These are phyloP conservation scores for Chaetodon trifasciatus DNA, from an alignment of 2,797 vertebrate species.

Conservation along the genomic window DNA sequence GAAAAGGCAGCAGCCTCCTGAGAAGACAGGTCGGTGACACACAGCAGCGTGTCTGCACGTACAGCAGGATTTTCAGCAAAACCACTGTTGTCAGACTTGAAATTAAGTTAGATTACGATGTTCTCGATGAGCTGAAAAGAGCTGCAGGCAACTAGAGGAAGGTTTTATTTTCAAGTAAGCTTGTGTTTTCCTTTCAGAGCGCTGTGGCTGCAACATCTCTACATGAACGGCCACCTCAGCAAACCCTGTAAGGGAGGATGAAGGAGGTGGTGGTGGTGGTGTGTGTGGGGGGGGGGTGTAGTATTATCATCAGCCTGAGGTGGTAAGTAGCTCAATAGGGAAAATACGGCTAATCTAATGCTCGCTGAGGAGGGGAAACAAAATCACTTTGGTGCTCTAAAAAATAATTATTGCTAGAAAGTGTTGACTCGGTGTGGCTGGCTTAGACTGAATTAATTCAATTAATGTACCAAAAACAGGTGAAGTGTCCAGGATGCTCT, in stretches of 20 bases:
- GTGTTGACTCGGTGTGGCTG: slow-evolving; percentile 15
- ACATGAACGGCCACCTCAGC: slow-evolving; percentile 59
- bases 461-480: slow-evolving; percentile 7
- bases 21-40: slow-evolving; percentile 1
- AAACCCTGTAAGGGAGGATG: slow-evolving; percentile 33
- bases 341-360: slow-evolving; percentile 70
- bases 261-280: not conserved
- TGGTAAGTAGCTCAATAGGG: slow-evolving; percentile 62
- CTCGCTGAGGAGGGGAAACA: slow-evolving; percentile 49
- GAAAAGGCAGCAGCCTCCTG: slow-evolving; percentile 23
- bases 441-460: slow-evolving; percentile 10
- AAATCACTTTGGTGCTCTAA: slow-evolving; percentile 32
- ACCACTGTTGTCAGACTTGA: not conserved
- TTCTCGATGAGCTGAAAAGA: slow-evolving; percentile 17
- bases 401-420: slow-evolving; percentile 45
- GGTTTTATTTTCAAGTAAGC: slow-evolving; percentile 34
- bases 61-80: not conserved
- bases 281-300: slow-evolving; percentile 11
- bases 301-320: slow-evolving; percentile 62
- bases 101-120: slow-evolving; percentile 28
- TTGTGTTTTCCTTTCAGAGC: slow-evolving; percentile 49
- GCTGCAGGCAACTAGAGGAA: slow-evolving; percentile 14
- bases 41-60: not conserved
- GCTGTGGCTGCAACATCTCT: slow-evolving; percentile 47
- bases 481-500: slow-evolving; percentile 1